phyloP scores from a whole-genome alignment of 2,113 vertebrate species.

The Tyto alba region DNA sequence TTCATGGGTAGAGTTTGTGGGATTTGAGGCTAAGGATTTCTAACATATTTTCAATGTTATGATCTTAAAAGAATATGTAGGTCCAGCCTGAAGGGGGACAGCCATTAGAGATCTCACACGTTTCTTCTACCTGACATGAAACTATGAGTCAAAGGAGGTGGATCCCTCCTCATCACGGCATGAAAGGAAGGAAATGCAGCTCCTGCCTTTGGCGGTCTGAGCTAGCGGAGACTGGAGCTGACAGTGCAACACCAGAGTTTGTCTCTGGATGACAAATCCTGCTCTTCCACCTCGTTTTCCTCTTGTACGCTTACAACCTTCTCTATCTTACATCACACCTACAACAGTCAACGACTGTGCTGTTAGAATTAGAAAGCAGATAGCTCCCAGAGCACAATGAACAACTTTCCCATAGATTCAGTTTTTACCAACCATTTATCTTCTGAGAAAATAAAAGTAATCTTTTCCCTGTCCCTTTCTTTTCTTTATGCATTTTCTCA shows the following conservation, averaged over 20 bases:
- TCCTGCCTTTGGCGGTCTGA: background rate
- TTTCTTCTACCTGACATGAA: background rate
- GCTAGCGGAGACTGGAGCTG: accelerated
- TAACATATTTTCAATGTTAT: background rate
- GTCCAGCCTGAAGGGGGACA: background rate
- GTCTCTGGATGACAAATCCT: background rate
- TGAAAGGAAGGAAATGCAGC: background rate
- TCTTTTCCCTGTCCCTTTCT: background rate
- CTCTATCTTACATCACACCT: background rate
- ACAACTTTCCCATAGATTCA: background rate
- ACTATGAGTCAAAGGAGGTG: background rate
- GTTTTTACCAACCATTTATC: background rate
- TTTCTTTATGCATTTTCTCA: background rate
- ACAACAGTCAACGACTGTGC: background rate
- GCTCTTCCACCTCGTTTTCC: background rate
- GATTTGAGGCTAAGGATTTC: background rate
- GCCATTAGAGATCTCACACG: background rate
- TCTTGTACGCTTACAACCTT: background rate
- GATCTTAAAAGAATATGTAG: background rate
- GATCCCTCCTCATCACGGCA: background rate
- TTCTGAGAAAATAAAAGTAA: background rate
- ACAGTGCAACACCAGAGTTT: background rate
- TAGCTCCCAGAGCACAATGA: background rate
- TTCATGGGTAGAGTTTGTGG: background rate
- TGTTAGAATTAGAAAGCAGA: background rate